Evolutionary conservation across 2,888 invertebrate genomes (phyloP), one percentile per base, ranked within the genome.

Genomic region (Rhingia rostrata): DNA sequence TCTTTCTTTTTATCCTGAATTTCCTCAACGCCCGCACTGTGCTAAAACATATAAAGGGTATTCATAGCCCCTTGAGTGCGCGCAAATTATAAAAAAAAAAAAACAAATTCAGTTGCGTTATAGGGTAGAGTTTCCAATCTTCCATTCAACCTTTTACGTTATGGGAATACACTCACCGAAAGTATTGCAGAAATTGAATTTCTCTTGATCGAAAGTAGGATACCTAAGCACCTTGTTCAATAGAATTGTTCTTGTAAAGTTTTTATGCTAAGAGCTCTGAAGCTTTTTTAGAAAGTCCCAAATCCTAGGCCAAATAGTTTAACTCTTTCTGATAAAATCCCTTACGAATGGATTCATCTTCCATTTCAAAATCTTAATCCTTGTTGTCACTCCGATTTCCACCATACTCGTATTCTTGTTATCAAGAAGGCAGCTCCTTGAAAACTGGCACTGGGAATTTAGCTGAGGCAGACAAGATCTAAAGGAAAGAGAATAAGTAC

Each of bases 91-190:
- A n/a, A n/a, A n/a, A n/a, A n/a, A n/a, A n/a, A n/a, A n/a, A n/a
- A n/a, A n/a, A n/a, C n/a, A 69, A 56, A 69, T 61, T 69, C 77
- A 82, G 33, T 33, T 32, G 53, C 33, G n/a, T 53, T 53, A n/a
- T 53, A 37, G 56, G 33, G 10, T 51, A 51, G 10, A 32, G 32
- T 32, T 37, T 14, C 6, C 54, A 54, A 37, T 37, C 32, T 7
- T 54, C 35, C 54, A 12, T 37, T n/a, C n/a, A n/a, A n/a, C n/a
- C n/a, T n/a, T n/a, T n/a, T n/a, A n/a, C n/a, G n/a, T n/a, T n/a
- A n/a, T n/a, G n/a, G n/a, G n/a, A n/a, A n/a, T n/a, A n/a, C n/a
- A 22, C 37, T 64, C 49, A 39, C 51, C 39, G 30, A 6, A 54
- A 54, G n/a, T 56, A n/a, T n/a, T n/a, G n/a, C n/a, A n/a, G n/a